These are phyloP conservation scores for Pollenia angustigena DNA, from an alignment of 2,888 invertebrate genomes.

Conservation along the genomic window DNA sequence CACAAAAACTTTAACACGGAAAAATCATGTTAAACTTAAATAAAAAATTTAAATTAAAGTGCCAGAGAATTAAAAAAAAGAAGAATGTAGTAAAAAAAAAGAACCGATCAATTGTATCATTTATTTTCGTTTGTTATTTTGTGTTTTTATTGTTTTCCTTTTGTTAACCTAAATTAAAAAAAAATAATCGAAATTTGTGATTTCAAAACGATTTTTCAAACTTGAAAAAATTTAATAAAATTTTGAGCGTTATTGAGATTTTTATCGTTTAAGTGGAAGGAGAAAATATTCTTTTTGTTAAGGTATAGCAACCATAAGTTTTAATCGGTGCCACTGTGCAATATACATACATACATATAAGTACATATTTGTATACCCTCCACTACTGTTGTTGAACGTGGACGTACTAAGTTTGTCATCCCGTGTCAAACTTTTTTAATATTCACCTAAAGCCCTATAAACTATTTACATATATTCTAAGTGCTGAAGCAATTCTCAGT, in stretches of 20 bases:
- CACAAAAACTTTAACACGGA: not conserved
- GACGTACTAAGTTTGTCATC: too few relatives aligned
- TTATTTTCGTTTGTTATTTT: not conserved
- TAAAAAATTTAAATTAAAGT: slow-evolving; percentile 19
- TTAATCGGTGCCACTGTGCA: too few relatives aligned
- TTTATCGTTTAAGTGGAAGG: slow-evolving; percentile 1
- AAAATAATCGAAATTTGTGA: not conserved
- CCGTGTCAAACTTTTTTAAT: too few relatives aligned
- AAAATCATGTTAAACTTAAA: slow-evolving; percentile 6
- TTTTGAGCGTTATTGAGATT: not conserved
- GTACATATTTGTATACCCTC: too few relatives aligned
- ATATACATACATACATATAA: too few relatives aligned
- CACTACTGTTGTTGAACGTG: too few relatives aligned
- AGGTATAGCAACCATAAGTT: too few relatives aligned
- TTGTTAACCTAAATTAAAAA: slow-evolving; percentile 3
- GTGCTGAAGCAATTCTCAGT: too few relatives aligned
- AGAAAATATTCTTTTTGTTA: not conserved
- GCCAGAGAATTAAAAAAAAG: not conserved
- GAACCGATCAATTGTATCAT: slow-evolving; percentile 32
- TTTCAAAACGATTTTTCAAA: slow-evolving; percentile 5
- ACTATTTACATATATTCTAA: too few relatives aligned
- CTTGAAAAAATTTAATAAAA: not conserved
- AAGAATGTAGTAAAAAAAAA: not conserved
- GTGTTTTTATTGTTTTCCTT: not conserved
- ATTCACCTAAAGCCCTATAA: too few relatives aligned